Percentiles rank a stretch among this genome's conserved stretches.
Evolutionary conservation across 2,888 invertebrate genomes (phyloP).

Genomic region (Carabus problematicus): DNA sequence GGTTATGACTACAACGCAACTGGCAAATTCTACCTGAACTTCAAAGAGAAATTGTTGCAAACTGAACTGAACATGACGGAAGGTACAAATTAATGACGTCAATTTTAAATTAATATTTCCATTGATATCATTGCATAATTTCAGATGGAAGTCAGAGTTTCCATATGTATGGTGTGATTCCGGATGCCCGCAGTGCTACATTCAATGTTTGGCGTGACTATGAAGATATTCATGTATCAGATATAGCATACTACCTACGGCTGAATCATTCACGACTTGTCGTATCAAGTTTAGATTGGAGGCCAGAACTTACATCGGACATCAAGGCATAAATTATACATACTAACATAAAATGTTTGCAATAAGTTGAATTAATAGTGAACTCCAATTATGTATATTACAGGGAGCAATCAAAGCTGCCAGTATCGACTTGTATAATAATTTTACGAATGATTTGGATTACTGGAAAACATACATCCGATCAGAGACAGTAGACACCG

Average conservation of each 20-base stretch:
- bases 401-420: constrained; percentile 60
- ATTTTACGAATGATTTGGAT: constrained; percentile 64
- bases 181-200: constrained; percentile 77
- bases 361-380: constrained; percentile 7
- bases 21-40: constrained; percentile 67
- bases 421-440: constrained; percentile 61
- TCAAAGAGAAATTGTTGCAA: constrained; percentile 66
- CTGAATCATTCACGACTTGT: constrained; percentile 85
- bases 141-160: constrained; percentile 70
- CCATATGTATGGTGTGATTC: constrained; percentile 77
- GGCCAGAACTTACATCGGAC: constrained; percentile 74
- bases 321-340: constrained; percentile 61
- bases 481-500: constrained; percentile 72
- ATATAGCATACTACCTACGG: constrained; percentile 78
- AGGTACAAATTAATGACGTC: constrained; percentile 55
- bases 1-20: constrained; percentile 66
- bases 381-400: constrained; percentile 41
- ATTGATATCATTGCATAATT: constrained; percentile 44
- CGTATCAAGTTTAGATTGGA: constrained; percentile 81
- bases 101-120: constrained; percentile 17
- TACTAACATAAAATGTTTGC: neutral
- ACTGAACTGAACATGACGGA: constrained; percentile 74
- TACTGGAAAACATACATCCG: constrained; percentile 73
- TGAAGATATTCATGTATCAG: constrained; percentile 79
- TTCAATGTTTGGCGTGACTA: constrained; percentile 84